phyloP scores from a whole-genome alignment of 2,888 invertebrate species.

The Synanthedon formicaeformis region DNA sequence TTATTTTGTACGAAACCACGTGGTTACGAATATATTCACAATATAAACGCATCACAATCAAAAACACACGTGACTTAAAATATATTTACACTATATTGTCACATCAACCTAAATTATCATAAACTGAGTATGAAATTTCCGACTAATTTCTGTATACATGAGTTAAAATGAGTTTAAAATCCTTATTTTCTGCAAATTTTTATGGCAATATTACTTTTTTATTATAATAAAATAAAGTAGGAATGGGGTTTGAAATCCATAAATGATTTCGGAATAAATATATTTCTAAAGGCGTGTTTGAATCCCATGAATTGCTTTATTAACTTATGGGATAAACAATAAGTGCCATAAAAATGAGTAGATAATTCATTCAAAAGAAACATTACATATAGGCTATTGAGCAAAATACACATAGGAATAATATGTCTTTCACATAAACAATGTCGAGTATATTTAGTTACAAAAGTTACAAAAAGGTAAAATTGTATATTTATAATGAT shows the following conservation, averaged over 20 bases:
- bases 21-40: slow-evolving; percentile 40
- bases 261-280: background rate
- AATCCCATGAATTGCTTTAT: background rate
- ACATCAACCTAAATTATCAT: slow-evolving; percentile 16
- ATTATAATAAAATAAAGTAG: too few species aligned
- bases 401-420: slow-evolving; percentile 24
- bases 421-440: slow-evolving; percentile 7
- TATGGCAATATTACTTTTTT: slow-evolving; percentile 5
- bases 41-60: slow-evolving; percentile 29
- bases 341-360: background rate
- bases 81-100: slow-evolving; percentile 30
- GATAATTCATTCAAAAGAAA: background rate
- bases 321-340: slow-evolving; percentile 1
- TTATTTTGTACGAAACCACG: slow-evolving; percentile 60
- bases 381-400: slow-evolving; percentile 16
- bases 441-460: slow-evolving; percentile 3
- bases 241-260: background rate
- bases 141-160: slow-evolving; percentile 43
- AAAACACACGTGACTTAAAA: slow-evolving; percentile 32
- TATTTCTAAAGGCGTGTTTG: background rate
- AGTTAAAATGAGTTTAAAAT: slow-evolving; percentile 24
- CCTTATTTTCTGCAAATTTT: slow-evolving; percentile 18
- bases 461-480: background rate
- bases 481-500: background rate
- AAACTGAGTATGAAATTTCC: slow-evolving; percentile 47